Conservation (phyloP, 2,113 vertebrate genomes). For the Phylloscopus trochiloides region DNA sequence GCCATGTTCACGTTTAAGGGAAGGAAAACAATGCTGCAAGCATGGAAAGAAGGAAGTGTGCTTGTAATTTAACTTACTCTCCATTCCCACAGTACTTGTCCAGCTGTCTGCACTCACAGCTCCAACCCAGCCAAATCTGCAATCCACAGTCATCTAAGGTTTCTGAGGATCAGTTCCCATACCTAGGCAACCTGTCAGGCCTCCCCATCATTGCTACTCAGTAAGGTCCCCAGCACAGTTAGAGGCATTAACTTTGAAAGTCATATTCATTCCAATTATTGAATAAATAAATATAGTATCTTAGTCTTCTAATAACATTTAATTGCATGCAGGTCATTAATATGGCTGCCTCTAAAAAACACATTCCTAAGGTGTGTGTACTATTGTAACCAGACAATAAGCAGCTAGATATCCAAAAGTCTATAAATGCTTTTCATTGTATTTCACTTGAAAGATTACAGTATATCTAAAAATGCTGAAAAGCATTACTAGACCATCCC, state of each 20-base stretch:
- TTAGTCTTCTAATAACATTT: neutral
- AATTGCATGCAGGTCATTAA: neutral
- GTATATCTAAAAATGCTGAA: neutral
- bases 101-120: neutral
- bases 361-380: neutral
- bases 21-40: neutral
- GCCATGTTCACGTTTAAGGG: accelerated
- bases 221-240: neutral
- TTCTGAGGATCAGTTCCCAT: neutral
- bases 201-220: neutral
- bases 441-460: neutral
- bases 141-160: neutral
- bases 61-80: neutral
- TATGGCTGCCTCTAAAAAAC: neutral
- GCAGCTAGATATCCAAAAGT: neutral
- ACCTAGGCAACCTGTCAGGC: neutral
- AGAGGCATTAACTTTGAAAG: neutral
- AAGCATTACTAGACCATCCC: neutral
- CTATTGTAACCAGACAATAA: neutral
- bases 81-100: neutral
- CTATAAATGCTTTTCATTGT: neutral
- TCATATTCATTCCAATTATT: neutral
- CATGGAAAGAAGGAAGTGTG: neutral
- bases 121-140: neutral
- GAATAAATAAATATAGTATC: neutral